phyloP scores from a whole-genome alignment of 2,888 invertebrate species.

The Microctonus aethiopoides region DNA sequence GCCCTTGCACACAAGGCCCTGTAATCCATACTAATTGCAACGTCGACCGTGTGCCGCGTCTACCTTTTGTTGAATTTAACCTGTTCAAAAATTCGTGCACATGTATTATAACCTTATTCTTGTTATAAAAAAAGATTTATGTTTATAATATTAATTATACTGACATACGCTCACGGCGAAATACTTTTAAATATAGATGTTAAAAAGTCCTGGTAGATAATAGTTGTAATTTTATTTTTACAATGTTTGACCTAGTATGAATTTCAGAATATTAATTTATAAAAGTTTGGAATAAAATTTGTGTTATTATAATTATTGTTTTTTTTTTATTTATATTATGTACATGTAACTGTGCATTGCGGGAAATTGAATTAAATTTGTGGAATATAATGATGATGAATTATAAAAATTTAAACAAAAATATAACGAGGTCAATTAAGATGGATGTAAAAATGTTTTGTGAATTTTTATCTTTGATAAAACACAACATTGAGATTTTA shows the following conservation, averaged over 20 bases:
- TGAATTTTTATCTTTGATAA: too few relatives aligned
- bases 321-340: too few relatives aligned
- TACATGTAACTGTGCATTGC: background rate
- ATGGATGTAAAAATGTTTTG: too few relatives aligned
- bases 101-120: background rate
- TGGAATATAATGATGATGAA: background rate
- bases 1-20: background rate
- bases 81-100: background rate
- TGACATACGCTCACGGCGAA: background rate
- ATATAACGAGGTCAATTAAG: constrained; percentile 34
- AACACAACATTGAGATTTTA: too few relatives aligned
- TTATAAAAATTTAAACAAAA: constrained; percentile 8
- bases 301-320: too few relatives aligned
- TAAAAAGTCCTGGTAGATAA: background rate
- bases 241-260: too few relatives aligned
- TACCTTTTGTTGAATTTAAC: background rate
- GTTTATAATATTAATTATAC: background rate
- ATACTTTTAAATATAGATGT: background rate
- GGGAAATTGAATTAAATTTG: constrained; percentile 16
- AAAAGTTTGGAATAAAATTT: too few relatives aligned
- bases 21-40: constrained; percentile 26
- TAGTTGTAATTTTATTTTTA: too few relatives aligned
- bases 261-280: too few relatives aligned
- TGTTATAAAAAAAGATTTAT: background rate
- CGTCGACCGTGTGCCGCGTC: constrained; percentile 10